phyloP scores from a whole-genome alignment of 2,113 vertebrate genomes.

The Ptyas mucosa region DNA sequence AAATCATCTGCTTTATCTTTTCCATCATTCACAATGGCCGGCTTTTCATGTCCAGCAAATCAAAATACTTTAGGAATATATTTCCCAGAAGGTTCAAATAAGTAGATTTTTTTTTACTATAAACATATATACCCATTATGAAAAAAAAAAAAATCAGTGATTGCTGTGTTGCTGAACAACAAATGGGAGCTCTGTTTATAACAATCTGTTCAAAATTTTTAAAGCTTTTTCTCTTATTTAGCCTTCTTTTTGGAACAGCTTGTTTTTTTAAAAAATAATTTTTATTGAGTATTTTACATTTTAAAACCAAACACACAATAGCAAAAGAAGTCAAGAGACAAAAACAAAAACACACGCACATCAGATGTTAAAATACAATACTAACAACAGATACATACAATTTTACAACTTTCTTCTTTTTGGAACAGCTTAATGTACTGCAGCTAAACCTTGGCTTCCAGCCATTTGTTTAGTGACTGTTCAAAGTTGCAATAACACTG shows the following conservation, averaged over 20 bases:
- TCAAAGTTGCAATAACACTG: too few relatives aligned
- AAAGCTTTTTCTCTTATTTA: neutral
- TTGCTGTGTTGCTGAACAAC: neutral
- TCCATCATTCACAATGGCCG: neutral
- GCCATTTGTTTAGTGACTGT: too few relatives aligned
- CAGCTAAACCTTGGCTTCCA: too few relatives aligned
- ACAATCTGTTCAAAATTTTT: neutral
- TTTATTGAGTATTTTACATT: too few relatives aligned
- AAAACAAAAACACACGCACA: too few relatives aligned
- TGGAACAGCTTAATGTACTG: neutral
- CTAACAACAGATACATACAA: too few relatives aligned
- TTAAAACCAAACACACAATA: too few relatives aligned
- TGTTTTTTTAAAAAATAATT: too few relatives aligned
- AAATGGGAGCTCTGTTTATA: neutral
- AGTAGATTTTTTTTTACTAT: neutral
- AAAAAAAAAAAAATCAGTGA: neutral
- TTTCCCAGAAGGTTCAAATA: neutral
- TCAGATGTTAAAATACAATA: too few relatives aligned
- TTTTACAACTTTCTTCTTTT: neutral
- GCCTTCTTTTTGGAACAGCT: neutral
- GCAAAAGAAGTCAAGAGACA: too few relatives aligned
- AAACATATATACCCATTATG: neutral
- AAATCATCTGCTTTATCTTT: neutral
- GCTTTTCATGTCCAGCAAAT: neutral
- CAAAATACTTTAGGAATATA: neutral